Base-by-base conservation (phyloP, 2,797 vertebrate genomes). In the Anolis apletophallus region DNA sequence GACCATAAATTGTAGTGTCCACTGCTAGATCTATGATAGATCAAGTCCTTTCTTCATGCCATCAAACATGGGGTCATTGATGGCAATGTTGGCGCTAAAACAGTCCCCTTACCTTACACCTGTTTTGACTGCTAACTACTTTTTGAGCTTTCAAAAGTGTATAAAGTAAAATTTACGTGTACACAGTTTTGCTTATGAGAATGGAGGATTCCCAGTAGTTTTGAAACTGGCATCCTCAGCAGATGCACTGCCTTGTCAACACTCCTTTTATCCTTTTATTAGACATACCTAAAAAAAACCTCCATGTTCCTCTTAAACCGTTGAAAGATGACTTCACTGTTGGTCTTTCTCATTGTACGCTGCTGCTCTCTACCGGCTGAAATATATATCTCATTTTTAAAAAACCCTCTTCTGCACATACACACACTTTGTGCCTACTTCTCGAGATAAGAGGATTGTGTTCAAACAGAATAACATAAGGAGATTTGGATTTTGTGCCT, bases 331-430 rank as follows among this genome's bases (percentile, higher is more conserved):
- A 34, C 50, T 5, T 69, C 0, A 61, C 17, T 76, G 23, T 0
- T 0, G 29, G 46, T 52, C 6, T 11, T 85, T 84, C 68, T 32
- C 21, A 1, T 9, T 84, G 81, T 92, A 79, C 93, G 80, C 90
- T 81, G 12, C 93, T 95, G 95, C 94, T 94, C 91, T 95, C 95
- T 93, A 0, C 94, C 92, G 94, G 93, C 76, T 87, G 0, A 80
- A n/a, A 0, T 21, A 14, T 80, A 36, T 5, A 57, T 55, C 36
- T 82, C 17, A 76, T 36, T 52, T 13, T 72, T 50, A 19, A 64
- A 64, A 61, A 64, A 64, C 7, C 7, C 17, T 59, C 59, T 61
- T 23, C 23, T 26, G 10, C 61, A 11, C 26, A 29, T 29, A 29
- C 26, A 10, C 26, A 11, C 61, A 29, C 46, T 9, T 13, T 57